Evolutionary conservation across 1,140 invertebrate species (phyloP), one percentile per base, ranked within the genome.

Genomic region (Drosophila pruinosa): DNA sequence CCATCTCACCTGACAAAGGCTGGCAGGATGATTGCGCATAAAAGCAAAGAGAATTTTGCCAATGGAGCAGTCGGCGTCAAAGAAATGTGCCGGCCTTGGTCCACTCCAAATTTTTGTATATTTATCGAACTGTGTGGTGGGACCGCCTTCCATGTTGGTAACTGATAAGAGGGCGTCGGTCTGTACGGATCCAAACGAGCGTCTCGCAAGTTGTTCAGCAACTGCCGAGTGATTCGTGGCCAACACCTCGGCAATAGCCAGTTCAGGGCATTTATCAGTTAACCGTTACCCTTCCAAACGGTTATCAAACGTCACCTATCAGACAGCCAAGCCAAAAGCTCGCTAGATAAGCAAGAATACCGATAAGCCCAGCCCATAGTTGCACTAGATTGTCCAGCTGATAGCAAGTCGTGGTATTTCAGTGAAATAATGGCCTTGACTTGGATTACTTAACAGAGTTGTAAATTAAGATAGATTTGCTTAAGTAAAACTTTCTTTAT

Each of bases 61-160:
- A 71, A 90, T 90, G 22, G 89, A 90, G 59, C 88, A 90, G 36
- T 91, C 88, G 19, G 59, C 73, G 74, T 91, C 80, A 48, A 91
- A 91, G 53, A 91, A 91, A 47, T 83, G 74, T 45, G 75, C 70
- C 45, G 86, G 72, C 61, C 89, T 86, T 72, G 88, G 82, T 67
- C 89, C 89, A 68, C 83, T 91, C 89, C 89, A 91, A 56, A 91
- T 73, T 85, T 91, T 90, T 19, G 83, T 91, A 45, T 91, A 90
- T 74, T 90, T 91, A 85, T 91, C 89, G 72, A 83, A 91, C 52
- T 88, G 78, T 22, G 78, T 89, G 61, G 58, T 78, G 41, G 80
- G 41, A n/a, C 50, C 61, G 72, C 78, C 71, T 63, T 90, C 89
- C 89, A 90, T 90, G 59, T 56, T 72, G 54, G 34, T 39, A 75